phyloP scores from a whole-genome alignment of 2,797 vertebrate genomes.

The Enteromius treurensis region DNA sequence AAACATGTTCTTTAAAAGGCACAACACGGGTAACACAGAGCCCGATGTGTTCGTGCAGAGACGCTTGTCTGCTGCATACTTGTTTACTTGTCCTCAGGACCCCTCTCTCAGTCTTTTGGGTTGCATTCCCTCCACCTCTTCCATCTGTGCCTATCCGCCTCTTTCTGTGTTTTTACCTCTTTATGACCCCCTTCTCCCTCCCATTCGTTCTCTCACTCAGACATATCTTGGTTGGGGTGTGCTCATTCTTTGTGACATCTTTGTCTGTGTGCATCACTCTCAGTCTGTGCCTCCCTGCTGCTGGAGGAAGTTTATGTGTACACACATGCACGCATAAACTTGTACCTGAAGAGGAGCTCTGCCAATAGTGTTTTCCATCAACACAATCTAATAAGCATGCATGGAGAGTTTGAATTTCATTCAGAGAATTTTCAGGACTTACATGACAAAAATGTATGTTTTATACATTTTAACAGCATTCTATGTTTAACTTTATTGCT shows the following conservation, averaged over 20 bases:
- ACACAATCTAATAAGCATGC: conserved; percentile 8
- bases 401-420: background rate
- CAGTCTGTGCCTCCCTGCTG: conserved; percentile 66
- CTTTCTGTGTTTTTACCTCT: conserved; percentile 38
- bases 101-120: conserved; percentile 19
- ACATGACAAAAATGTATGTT: background rate
- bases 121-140: background rate
- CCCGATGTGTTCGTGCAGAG: conserved; percentile 1
- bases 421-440: background rate
- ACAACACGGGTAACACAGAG: conserved; percentile 12
- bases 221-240: conserved; percentile 53
- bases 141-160: conserved; percentile 11
- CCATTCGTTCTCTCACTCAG: conserved; percentile 40
- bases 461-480: background rate
- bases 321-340: background rate
- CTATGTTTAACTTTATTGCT: background rate
- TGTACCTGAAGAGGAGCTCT: conserved; percentile 31
- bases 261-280: conserved; percentile 77
- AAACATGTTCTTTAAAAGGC: conserved; percentile 41
- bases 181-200: background rate
- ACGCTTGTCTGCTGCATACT: conserved; percentile 4
- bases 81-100: conserved; percentile 41
- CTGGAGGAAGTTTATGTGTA: conserved; percentile 39
- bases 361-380: conserved; percentile 40
- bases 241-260: conserved; percentile 74